Conservation (phyloP, 2,113 vertebrate genomes). For the Microtus ochrogaster region DNA sequence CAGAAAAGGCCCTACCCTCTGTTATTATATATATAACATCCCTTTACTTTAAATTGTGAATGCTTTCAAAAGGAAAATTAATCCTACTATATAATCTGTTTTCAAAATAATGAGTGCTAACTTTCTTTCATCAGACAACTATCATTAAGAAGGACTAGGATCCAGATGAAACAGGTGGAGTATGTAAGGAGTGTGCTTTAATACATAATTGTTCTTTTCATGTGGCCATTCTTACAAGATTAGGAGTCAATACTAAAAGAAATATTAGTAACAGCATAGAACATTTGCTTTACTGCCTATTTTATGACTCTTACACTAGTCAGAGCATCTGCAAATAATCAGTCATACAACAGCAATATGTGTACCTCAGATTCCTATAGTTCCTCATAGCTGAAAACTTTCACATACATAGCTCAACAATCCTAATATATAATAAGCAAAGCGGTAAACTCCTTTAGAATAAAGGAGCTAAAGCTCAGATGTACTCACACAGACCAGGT, state of each 20-base stretch:
- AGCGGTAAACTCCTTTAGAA: slow-evolving; percentile 14
- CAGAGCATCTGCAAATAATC: slow-evolving; percentile 21
- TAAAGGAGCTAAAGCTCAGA: slow-evolving; percentile 42
- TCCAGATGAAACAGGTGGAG: slow-evolving; percentile 61
- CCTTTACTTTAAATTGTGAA: slow-evolving; percentile 53
- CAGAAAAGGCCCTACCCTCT: slow-evolving; percentile 21
- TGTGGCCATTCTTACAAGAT: slow-evolving; percentile 46
- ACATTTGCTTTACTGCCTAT: slow-evolving; percentile 27
- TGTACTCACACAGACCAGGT: not conserved
- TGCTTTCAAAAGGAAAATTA: slow-evolving; percentile 65
- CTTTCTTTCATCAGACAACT: slow-evolving; percentile 52
- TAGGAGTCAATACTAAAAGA: slow-evolving; percentile 21
- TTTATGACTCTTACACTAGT: slow-evolving; percentile 38
- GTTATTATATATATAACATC: slow-evolving; percentile 47
- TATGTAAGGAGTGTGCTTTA: slow-evolving; percentile 33
- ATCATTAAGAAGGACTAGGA: slow-evolving; percentile 55
- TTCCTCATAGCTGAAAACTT: not conserved
- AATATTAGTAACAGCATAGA: slow-evolving; percentile 41
- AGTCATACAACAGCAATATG: not conserved
- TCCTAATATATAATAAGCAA: slow-evolving; percentile 49
- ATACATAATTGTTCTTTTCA: slow-evolving; percentile 57
- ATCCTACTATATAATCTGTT: slow-evolving; percentile 54
- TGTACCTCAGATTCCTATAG: slow-evolving; percentile 5
- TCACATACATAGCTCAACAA: slow-evolving; percentile 17
- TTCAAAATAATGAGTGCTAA: slow-evolving; percentile 62